These are phyloP conservation scores for Lasius platythorax DNA, from an alignment of 2,888 invertebrate genomes.

Conservation along the genomic window DNA sequence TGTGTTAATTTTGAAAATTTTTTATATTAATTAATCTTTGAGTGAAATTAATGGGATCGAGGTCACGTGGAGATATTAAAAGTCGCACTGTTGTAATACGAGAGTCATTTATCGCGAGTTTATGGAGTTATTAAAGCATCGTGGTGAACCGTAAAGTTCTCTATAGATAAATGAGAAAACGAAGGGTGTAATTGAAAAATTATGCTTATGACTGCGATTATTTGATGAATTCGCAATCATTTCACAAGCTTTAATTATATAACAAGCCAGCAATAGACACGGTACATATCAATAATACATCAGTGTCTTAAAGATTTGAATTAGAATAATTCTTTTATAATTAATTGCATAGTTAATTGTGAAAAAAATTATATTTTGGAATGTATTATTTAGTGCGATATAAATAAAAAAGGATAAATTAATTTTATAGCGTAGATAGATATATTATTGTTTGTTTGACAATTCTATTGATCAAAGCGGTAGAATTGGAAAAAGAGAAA, in stretches of 20 bases:
- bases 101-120: conserved; percentile 32
- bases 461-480: background rate
- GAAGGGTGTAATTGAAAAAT: conserved; percentile 46
- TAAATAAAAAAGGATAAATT: background rate
- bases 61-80: conserved; percentile 5
- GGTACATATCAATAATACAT: too few species aligned
- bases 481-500: background rate
- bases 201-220: conserved; percentile 3
- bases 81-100: conserved; percentile 6
- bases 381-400: background rate
- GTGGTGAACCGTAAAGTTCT: conserved; percentile 18
- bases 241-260: conserved; percentile 24
- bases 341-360: background rate
- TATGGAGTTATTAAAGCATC: conserved; percentile 24
- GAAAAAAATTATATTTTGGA: background rate
- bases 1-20: background rate
- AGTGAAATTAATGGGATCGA: conserved; percentile 15
- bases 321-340: background rate
- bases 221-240: background rate
- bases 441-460: background rate
- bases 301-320: background rate
- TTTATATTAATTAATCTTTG: background rate
- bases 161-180: conserved; percentile 12
- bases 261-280: conserved; percentile 3
- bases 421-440: background rate